Percentiles rank a stretch among this genome's conserved stretches.
Evolutionary conservation across 2,888 invertebrate genomes (phyloP).

Genomic region (Drosophila recens): DNA sequence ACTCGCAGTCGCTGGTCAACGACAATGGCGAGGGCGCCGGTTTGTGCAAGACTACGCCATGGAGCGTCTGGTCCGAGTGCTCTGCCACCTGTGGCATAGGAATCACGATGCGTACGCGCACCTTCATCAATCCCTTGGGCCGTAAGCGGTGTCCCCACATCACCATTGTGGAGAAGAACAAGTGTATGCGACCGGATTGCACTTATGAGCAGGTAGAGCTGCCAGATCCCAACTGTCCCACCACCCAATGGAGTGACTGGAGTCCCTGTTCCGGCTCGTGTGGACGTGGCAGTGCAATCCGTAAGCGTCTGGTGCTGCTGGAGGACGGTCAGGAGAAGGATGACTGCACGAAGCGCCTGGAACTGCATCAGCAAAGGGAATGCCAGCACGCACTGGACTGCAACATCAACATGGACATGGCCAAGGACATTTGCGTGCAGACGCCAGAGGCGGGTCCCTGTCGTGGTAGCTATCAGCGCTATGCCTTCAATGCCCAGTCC

Average conservation of each 20-base stretch:
- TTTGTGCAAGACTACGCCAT: conserved; percentile 83
- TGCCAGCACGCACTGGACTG: conserved; percentile 90
- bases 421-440: conserved; percentile 94
- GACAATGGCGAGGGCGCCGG: conserved; percentile 84
- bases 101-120: conserved; percentile 90
- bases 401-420: conserved; percentile 90
- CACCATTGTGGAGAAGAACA: conserved; percentile 91
- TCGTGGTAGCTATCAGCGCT: conserved; percentile 93
- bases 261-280: conserved; percentile 96
- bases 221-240: conserved; percentile 88
- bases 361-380: conserved; percentile 91
- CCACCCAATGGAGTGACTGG: conserved; percentile 96
- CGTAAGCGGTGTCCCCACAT: conserved; percentile 93
- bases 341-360: conserved; percentile 89
- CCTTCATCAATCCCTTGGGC: conserved; percentile 91
- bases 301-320: conserved; percentile 90
- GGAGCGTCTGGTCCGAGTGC: conserved; percentile 89
- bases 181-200: conserved; percentile 90
- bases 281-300: conserved; percentile 90
- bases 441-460: conserved; percentile 93
- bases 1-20: conserved; percentile 77
- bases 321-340: conserved; percentile 88
- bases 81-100: conserved; percentile 94
- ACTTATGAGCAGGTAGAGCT: conserved; percentile 86
- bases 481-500: conserved; percentile 92